Percentiles rank a stretch among this genome's conserved stretches.
phyloP scores from a whole-genome alignment of 2,113 vertebrate species.

The Sarotherodon lohbergeri region DNA sequence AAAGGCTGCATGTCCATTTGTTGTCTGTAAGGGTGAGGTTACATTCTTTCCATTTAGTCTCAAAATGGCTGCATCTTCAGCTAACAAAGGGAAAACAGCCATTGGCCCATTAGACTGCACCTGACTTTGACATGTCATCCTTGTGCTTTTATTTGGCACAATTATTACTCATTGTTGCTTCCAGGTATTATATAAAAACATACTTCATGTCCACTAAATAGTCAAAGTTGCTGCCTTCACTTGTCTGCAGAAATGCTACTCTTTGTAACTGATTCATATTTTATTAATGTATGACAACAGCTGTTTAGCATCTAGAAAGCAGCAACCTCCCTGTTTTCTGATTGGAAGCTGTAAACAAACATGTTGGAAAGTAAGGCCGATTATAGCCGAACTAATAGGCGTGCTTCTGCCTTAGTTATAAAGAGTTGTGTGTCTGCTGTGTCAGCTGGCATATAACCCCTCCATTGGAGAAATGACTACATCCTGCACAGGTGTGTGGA shows the following conservation, averaged over 20 bases:
- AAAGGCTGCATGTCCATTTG: constrained; percentile 15
- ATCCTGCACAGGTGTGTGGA: not conserved
- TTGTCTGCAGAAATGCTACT: not conserved
- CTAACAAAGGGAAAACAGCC: not conserved
- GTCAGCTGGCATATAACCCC: not conserved
- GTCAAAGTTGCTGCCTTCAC: not conserved
- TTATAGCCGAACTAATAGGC: not conserved
- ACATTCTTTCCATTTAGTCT: constrained; percentile 17
- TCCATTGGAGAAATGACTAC: not conserved
- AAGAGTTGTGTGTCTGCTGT: not conserved
- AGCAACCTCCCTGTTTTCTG: not conserved
- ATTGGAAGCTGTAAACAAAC: not conserved
- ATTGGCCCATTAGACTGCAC: not conserved
- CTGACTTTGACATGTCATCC: not conserved
- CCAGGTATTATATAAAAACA: not conserved
- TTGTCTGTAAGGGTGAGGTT: constrained; percentile 37
- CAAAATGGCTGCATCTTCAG: constrained; percentile 26
- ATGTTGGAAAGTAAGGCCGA: not conserved
- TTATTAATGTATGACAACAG: not conserved
- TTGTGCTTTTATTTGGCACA: not conserved
- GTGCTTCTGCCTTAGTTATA: not conserved
- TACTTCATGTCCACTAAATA: not conserved
- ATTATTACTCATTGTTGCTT: not conserved
- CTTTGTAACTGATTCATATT: not conserved
- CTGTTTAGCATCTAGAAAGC: not conserved